Evolutionary conservation across 2,888 invertebrate genomes (phyloP), one percentile per base, ranked within the genome.

Genomic region (Eupeodes latifasciatus): DNA sequence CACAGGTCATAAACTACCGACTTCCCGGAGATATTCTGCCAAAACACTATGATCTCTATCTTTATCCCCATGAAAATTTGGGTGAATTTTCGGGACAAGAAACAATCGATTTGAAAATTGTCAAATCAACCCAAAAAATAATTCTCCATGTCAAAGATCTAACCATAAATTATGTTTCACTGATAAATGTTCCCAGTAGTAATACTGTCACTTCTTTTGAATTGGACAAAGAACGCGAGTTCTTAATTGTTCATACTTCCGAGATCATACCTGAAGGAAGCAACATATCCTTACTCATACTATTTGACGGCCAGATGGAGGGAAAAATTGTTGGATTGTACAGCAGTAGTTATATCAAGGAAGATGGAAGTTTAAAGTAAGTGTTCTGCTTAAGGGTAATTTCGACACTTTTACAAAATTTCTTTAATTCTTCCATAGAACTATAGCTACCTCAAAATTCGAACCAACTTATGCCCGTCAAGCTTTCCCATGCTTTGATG

Each of bases 401-500:
- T 7, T 19, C 1, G 9, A 59, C 2, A 7, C 14, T 34, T 34
- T 59, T 34, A 90, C 87, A 67, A 91, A 91, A 89, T 90, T 80
- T 77, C 2, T 27, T 1, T 27, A 27, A 59, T 84, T 89, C 95
- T 27, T 27, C 95, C 95, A 61, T 92, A 97, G 97, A 91, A 94
- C 94, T 80, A 96, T 98, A 92, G 98, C 98, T 6, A 97, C 98
- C 0, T 97, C 98, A 16, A 98, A 99, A 94, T 98, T 99, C 92
- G 98, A 99, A 93, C 98, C 99, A 0, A 98, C 98, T 0, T 97
- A 97, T 93, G 98, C 99, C 0, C 95, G 99, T 40, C 96, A 97
- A 94, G 97, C 98, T 0, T 99, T 98, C 92, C 99, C 99, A 0
- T 99, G 99, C 92, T 98, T 99, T 92, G 99, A 99, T 93, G 98